Percentiles rank a stretch among this genome's conserved stretches.
Conservation (phyloP, 2,113 vertebrate species). For the Lates calcarifer region DNA sequence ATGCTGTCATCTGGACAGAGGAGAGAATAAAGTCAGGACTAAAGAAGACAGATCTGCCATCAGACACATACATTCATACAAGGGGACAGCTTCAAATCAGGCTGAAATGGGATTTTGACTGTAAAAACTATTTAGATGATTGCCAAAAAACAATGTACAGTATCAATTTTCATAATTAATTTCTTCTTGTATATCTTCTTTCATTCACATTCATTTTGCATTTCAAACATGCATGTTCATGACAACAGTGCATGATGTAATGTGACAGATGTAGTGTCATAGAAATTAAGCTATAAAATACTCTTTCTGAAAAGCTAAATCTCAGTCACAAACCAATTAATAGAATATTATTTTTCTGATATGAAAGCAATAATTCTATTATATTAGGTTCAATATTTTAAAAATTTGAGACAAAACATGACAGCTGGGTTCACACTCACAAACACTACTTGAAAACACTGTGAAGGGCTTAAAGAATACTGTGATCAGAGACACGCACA, state of each 20-base stretch:
- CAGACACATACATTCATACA: neutral
- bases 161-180: neutral
- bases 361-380: neutral
- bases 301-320: neutral
- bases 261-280: neutral
- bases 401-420: too few species aligned
- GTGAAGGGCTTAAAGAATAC: neutral
- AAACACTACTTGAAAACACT: neutral
- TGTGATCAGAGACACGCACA: neutral
- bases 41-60: neutral
- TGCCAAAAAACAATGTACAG: neutral
- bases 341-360: neutral
- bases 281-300: neutral
- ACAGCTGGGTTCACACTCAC: neutral
- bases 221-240: neutral
- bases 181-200: neutral
- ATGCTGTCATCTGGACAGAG: slow-evolving; percentile 92
- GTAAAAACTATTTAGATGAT: neutral
- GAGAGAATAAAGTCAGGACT: slow-evolving; percentile 34
- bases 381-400: neutral
- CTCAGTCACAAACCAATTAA: neutral
- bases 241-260: neutral
- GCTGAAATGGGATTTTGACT: neutral
- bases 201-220: neutral
- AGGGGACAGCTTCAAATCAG: neutral